Evolutionary conservation across 2,888 invertebrate genomes (phyloP).

Genomic region (Tineola bisselliella): DNA sequence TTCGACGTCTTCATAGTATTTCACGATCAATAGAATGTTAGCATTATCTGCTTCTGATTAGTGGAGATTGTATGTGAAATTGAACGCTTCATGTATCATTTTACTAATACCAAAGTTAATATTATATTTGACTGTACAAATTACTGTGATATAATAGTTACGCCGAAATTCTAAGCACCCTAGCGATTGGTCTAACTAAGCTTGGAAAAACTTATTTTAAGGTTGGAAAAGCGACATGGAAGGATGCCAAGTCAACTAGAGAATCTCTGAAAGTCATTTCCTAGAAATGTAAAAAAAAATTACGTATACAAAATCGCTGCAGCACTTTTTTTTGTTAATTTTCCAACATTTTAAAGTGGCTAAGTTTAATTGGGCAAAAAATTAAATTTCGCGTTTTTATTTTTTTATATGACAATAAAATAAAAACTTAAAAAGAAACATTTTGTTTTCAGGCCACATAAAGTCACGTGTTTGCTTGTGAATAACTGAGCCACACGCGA

Average conservation of each 20-base stretch:
- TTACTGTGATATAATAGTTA: too few relatives aligned
- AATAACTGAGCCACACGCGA: too few relatives aligned
- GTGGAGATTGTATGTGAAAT: not conserved
- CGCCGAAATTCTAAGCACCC: not conserved
- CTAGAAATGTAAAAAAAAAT: not conserved
- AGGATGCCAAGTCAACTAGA: constrained; percentile 8
- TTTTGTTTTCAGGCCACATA: too few relatives aligned
- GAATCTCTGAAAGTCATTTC: constrained; percentile 3
- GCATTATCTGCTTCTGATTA: constrained; percentile 10
- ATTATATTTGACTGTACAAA: too few relatives aligned
- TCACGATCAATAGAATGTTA: constrained; percentile 11
- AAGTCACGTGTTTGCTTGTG: too few relatives aligned
- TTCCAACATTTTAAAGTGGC: not conserved
- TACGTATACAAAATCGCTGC: not conserved
- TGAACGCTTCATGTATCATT: not conserved
- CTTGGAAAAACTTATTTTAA: constrained; percentile 9
- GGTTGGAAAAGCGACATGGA: constrained; percentile 10
- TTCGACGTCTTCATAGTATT: not conserved
- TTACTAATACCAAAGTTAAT: too few relatives aligned
- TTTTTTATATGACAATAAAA: not conserved
- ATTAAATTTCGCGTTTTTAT: not conserved
- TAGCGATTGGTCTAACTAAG: constrained; percentile 1
- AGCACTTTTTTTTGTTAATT: not conserved
- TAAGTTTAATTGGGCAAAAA: constrained; percentile 5
- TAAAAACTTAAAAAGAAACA: too few relatives aligned